Evolutionary conservation across 2,888 invertebrate species (phyloP).

Genomic region (Mythimna lalbum): DNA sequence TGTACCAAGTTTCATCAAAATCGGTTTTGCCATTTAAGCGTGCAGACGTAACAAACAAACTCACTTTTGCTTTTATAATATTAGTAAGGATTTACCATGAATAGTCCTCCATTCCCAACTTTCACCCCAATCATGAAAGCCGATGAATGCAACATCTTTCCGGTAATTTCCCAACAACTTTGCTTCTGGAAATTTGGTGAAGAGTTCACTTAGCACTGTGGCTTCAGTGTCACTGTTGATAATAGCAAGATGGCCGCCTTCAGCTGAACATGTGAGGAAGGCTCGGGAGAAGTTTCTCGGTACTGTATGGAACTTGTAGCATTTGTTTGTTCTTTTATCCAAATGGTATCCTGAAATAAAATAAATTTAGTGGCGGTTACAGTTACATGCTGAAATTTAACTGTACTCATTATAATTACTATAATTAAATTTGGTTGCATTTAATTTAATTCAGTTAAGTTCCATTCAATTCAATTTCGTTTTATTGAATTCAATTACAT

Average conservation of each 20-base stretch:
- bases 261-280: slow-evolving; percentile 73
- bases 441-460: no score
- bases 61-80: no score
- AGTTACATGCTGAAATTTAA: no score
- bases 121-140: slow-evolving; percentile 18
- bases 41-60: no score
- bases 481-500: no score
- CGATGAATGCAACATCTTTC: not conserved
- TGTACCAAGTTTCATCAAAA: no score
- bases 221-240: slow-evolving; percentile 74
- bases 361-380: no score
- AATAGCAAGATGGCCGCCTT: slow-evolving; percentile 74
- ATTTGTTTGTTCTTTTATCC: slow-evolving; percentile 61
- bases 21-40: no score
- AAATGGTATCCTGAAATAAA: slow-evolving; percentile 23
- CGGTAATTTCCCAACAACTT: not conserved
- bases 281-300: slow-evolving; percentile 74
- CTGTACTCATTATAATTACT: no score
- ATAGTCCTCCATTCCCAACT: slow-evolving; percentile 10
- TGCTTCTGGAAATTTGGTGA: not conserved
- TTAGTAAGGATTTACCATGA: no score
- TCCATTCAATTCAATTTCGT: no score
- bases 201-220: slow-evolving; percentile 61
- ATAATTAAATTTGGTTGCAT: no score
- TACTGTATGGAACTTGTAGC: slow-evolving; percentile 77